Evolutionary conservation across 2,888 invertebrate species (phyloP), one percentile per base, ranked within the genome.

Genomic region (Rutpela maculata): DNA sequence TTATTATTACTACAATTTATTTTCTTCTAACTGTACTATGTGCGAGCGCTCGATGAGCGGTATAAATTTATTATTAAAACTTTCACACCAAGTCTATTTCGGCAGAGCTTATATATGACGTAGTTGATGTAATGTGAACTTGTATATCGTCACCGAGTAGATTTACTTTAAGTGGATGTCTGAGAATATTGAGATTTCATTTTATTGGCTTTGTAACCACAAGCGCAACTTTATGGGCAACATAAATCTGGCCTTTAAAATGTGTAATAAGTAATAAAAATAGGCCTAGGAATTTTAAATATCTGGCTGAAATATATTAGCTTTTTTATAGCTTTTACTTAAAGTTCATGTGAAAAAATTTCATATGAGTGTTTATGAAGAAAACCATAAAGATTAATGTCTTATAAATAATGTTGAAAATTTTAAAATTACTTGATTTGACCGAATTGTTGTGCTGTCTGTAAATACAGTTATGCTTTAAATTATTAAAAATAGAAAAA

Each of bases 171-270:
- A 67, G 67, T 67, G 67, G 67, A 22, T n/a, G 55, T 22, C 56
- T 56, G 56, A 67, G 56, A 67, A 67, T 31, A 50, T 59, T 31
- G 35, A 57, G 17, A 57, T 31, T 69, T 31, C 22, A n/a, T 19
- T 35, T 56, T 56, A 35, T 35, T 38, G 35, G 18, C 69, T n/a
- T 57, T 38, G 59, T 19, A 60, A 56, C 60, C 60, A 60, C 35
- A 70, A 60, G 10, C 59, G n/a, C 19, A 38, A 60, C 60, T 70
- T 69, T 70, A 70, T 59, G 43, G 38, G 18, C 35, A 57, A 59
- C 31, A 57, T 69, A 31, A 69, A 57, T 12, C 19, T 43, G 18
- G 38, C 60, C 59, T 19, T 59, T 43, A 18, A 70, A 70, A 60
- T 70, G 22, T 67, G 67, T 70, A 38, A 22, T 19, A n/a, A n/a